Base-by-base conservation (phyloP, 2,888 invertebrate genomes). In the Eristalis pertinax region DNA sequence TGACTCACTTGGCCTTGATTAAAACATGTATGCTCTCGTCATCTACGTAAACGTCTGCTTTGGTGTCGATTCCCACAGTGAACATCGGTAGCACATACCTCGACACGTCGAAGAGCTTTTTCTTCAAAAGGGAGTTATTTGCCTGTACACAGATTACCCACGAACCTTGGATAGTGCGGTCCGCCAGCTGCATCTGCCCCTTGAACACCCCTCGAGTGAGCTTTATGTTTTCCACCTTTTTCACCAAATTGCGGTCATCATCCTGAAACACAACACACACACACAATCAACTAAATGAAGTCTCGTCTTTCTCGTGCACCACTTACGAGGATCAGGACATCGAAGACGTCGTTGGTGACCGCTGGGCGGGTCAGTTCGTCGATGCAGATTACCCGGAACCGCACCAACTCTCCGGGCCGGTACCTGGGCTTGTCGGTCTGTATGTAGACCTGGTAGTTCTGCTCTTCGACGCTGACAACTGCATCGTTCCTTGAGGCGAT, bases 11-110 rank as follows among this genome's bases (percentile, higher is more conserved):
- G 8, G 92, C 91, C 64, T 90, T 90, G 8, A 99, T 95, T 32
- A 96, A 96, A 19, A 97, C 96, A 8, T 95, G 95, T 83, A 99
- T 95, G 89, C 96, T 95, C 58, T 96, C 96, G 82, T 98, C 97
- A 88, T 95, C 96, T 91, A 97, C 97, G 0, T 98, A 96, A 4
- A 96, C 95, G 91, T 97, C 97, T 74, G 96, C 94, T 0, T 98
- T 97, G 50, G 97, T 95, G 88, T 96, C 95, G 89, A 99, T 95
- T 63, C 95, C 95, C 85, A 99, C 96, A 90, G 97, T 95, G 93
- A 98, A 99, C 91, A 98, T 98, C 0, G 99, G 99, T 89, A 98
- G 93, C 69, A 99, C 96, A 91, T 98, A 98, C 93, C 98, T 97
- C 13, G 97, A 97, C 13, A 98, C 97, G 90, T 96, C 95, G 74